Evolutionary conservation across 2,113 vertebrate species (phyloP).

Genomic region (Seriola aureovittata): DNA sequence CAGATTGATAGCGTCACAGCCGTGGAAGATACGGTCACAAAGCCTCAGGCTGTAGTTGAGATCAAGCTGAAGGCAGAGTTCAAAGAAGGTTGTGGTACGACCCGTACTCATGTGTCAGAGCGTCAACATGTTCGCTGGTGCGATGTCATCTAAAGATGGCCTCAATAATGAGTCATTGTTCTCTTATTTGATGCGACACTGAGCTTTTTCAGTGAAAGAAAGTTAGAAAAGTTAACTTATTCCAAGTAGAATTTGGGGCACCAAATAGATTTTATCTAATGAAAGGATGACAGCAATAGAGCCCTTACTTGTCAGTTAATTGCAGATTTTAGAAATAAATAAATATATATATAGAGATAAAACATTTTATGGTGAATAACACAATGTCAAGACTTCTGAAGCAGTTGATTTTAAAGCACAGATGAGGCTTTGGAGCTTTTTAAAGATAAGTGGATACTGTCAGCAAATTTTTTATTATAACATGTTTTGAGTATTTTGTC

Average conservation of each 20-base stretch:
- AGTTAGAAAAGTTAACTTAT: not conserved
- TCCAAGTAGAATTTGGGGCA: not conserved
- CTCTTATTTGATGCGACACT: not conserved
- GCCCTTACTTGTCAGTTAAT: not conserved
- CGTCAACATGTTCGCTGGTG: too few relatives aligned
- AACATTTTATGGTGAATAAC: not conserved
- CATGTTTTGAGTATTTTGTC: too few relatives aligned
- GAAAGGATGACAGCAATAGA: not conserved
- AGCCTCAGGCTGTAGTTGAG: too few relatives aligned
- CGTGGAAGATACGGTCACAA: too few relatives aligned
- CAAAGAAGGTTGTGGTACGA: too few relatives aligned
- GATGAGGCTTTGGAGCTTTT: not conserved
- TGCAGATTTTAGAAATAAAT: not conserved
- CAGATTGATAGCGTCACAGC: too few relatives aligned
- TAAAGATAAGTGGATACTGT: not conserved
- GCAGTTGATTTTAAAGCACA: not conserved
- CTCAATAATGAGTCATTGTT: conserved; percentile 14
- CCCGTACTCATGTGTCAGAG: too few relatives aligned
- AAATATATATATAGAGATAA: not conserved
- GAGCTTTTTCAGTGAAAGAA: not conserved
- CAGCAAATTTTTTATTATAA: not conserved
- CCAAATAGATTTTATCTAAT: not conserved
- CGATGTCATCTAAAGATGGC: too few relatives aligned
- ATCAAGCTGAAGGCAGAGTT: too few relatives aligned
- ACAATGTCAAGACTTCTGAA: not conserved